Percentiles rank a stretch among this genome's conserved stretches.
These are phyloP conservation scores for Sturnira hondurensis DNA, from an alignment of 2,113 vertebrate genomes.

Conservation along the genomic window DNA sequence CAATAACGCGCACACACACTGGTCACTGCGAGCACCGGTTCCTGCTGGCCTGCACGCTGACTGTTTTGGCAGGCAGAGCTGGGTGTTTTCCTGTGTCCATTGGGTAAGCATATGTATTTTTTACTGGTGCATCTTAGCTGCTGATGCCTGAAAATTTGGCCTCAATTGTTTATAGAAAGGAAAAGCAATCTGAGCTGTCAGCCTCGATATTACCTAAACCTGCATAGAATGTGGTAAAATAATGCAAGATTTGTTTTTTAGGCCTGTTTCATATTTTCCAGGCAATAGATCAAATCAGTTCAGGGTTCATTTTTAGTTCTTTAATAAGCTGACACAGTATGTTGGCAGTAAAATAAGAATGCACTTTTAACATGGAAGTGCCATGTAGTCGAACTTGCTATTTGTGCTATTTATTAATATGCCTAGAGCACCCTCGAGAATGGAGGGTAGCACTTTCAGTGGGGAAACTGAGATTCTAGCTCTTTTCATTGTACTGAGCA, in stretches of 20 bases:
- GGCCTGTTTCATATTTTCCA: conserved; percentile 69
- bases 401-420: conserved; percentile 36
- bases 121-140: conserved; percentile 51
- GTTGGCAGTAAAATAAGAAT: conserved; percentile 53
- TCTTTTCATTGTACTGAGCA: not conserved
- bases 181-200: conserved; percentile 67
- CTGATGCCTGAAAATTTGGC: conserved; percentile 56
- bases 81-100: not conserved
- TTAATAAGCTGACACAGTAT: conserved; percentile 60
- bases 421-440: not conserved
- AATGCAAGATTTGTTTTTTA: conserved; percentile 64
- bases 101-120: conserved; percentile 29
- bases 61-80: conserved; percentile 13
- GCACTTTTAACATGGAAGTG: conserved; percentile 59
- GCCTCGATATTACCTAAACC: conserved; percentile 63
- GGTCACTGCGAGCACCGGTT: not conserved
- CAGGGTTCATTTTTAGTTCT: conserved; percentile 64
- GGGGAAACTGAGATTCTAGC: not conserved
- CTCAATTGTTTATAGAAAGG: conserved; percentile 58
- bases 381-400: not conserved
- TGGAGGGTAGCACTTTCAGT: not conserved
- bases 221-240: conserved; percentile 59
- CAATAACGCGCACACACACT: not conserved
- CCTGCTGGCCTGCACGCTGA: not conserved
- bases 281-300: conserved; percentile 68